These are phyloP conservation scores for Thecophora atra DNA, from an alignment of 2,888 invertebrate species.

Conservation along the genomic window DNA sequence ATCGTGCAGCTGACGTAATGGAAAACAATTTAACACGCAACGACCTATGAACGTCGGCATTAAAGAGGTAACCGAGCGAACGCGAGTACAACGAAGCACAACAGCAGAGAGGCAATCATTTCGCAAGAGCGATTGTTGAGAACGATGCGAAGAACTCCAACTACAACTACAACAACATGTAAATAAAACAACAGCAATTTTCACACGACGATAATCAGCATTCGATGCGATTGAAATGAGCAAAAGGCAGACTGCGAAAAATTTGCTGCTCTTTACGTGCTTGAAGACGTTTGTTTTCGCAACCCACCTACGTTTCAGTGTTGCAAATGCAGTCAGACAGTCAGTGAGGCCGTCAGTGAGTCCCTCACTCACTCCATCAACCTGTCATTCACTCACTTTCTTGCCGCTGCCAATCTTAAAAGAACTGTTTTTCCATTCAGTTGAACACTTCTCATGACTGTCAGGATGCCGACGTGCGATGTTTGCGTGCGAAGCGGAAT, in stretches of 20 bases:
- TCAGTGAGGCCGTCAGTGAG: too few species aligned
- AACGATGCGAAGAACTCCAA: constrained; percentile 3
- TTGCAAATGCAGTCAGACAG: too few species aligned
- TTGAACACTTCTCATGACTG: constrained; percentile 54
- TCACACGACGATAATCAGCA: constrained; percentile 47
- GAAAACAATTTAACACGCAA: constrained; percentile 20
- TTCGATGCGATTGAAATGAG: constrained; percentile 33
- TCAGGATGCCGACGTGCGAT: constrained; percentile 26
- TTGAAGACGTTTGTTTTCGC: too few species aligned
- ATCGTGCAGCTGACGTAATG: constrained; percentile 10
- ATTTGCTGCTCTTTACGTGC: constrained; percentile 6
- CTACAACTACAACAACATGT: constrained; percentile 22
- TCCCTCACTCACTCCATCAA: neutral
- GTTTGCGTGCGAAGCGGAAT: constrained; percentile 26
- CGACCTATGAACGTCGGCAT: neutral
- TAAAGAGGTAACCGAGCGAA: neutral
- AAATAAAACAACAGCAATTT: constrained; percentile 46
- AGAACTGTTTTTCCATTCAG: constrained; percentile 58
- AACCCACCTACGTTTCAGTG: too few species aligned
- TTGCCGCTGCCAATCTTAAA: constrained; percentile 52
- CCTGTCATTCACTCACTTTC: neutral
- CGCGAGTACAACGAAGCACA: neutral
- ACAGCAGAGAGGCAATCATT: neutral
- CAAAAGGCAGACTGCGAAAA: too few species aligned
- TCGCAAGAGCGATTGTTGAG: neutral